Percentiles rank a stretch among this genome's conserved stretches.
phyloP scores from a whole-genome alignment of 2,888 invertebrate genomes.

The Eustalomyia histrio region DNA sequence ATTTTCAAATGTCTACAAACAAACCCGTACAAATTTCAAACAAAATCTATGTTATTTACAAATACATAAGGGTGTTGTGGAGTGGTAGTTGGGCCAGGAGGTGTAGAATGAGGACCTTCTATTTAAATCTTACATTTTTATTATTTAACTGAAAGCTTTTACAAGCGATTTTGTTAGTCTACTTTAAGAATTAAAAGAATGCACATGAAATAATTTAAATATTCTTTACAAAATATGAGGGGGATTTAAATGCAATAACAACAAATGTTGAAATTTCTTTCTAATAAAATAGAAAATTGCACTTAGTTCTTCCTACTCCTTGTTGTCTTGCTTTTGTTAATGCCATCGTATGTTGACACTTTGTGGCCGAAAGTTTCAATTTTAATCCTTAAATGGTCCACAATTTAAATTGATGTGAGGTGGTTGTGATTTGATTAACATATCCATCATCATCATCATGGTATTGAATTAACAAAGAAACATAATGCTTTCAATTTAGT shows the following conservation, averaged over 20 bases:
- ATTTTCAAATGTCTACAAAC: conserved; percentile 48
- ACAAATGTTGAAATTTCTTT: conserved; percentile 59
- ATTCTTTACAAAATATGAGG: background rate
- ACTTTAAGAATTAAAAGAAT: conserved; percentile 51
- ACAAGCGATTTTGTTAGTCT: conserved; percentile 16
- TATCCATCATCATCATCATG: conserved; percentile 72
- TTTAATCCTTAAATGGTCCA: conserved; percentile 65
- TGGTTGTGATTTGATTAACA: conserved; percentile 77
- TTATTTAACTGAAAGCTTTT: conserved; percentile 35
- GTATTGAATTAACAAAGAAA: conserved; percentile 19
- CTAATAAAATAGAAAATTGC: conserved; percentile 40
- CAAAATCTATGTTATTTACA: conserved; percentile 7
- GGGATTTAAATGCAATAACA: conserved; percentile 67
- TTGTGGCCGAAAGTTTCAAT: conserved; percentile 62
- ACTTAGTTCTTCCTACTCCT: conserved; percentile 45
- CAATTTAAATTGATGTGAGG: conserved; percentile 74
- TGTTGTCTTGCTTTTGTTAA: background rate
- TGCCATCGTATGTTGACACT: conserved; percentile 56
- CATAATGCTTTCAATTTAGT: conserved; percentile 35
- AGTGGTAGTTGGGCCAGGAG: background rate
- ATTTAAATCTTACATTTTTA: background rate
- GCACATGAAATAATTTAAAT: conserved; percentile 53
- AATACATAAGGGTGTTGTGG: conserved; percentile 17
- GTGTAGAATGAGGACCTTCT: background rate
- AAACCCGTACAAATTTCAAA: conserved; percentile 44